Conservation (phyloP, 2,113 vertebrate species). For the Mesitornis unicolor region DNA sequence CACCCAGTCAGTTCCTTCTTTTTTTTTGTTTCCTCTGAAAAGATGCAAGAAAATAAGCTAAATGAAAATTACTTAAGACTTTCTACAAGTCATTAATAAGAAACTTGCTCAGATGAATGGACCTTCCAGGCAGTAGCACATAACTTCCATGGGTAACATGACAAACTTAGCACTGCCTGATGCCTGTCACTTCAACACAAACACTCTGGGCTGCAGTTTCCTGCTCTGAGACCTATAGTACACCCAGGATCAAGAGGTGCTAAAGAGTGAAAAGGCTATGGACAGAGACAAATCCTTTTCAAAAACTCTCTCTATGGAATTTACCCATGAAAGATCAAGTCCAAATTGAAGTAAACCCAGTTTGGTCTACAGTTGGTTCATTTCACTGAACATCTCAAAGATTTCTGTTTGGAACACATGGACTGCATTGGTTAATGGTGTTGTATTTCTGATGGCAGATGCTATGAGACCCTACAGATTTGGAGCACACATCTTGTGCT, state of each 20-base stretch:
- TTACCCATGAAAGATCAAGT: not conserved
- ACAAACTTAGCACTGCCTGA: not conserved
- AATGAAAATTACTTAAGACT: not conserved
- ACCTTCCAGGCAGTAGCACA: not conserved
- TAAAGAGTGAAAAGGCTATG: not conserved
- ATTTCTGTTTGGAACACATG: not conserved
- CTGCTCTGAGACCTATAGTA: not conserved
- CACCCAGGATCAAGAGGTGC: too few relatives aligned
- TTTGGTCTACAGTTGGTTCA: not conserved
- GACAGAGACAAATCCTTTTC: not conserved
- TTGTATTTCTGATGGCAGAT: slow-evolving; percentile 4
- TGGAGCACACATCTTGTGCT: not conserved
- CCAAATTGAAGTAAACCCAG: not conserved
- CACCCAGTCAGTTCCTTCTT: not conserved
- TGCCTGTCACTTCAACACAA: fast-evolving
- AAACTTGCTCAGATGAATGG: not conserved
- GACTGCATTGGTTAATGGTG: not conserved
- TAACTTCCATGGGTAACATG: not conserved
- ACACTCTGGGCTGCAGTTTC: not conserved
- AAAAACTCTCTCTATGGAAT: not conserved
- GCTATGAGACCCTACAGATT: not conserved
- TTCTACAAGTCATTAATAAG: not conserved
- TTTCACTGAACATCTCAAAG: not conserved
- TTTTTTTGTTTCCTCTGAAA: not conserved
- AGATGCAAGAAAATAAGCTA: not conserved